phyloP scores from a whole-genome alignment of 2,888 invertebrate species.

The Folsomia candida region DNA sequence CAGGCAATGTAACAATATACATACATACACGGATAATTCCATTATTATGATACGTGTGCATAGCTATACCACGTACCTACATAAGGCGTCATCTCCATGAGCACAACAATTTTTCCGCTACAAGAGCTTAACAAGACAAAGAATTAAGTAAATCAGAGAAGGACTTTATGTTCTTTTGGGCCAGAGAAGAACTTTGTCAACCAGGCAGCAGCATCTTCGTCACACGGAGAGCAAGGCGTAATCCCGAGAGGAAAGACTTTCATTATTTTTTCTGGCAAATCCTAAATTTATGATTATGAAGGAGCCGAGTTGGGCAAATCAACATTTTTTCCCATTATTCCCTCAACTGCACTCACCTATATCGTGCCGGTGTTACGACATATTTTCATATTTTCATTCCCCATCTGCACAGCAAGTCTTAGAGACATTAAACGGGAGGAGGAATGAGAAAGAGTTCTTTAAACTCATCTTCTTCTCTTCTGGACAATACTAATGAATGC shows the following conservation, averaged over 20 bases:
- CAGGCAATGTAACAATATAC: neutral
- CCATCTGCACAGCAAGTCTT: neutral
- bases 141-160: neutral
- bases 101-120: neutral
- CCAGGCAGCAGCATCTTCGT: neutral
- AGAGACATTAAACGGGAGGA: neutral
- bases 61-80: no score
- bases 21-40: no score
- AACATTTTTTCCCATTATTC: neutral
- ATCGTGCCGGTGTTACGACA: no score
- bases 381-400: no score
- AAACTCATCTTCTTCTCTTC: slow-evolving; percentile 14
- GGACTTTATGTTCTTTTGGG: neutral
- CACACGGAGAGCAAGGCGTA: neutral
- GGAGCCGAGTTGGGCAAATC: neutral
- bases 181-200: slow-evolving; percentile 2
- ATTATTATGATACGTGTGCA: no score
- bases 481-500: slow-evolving; percentile 20
- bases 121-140: neutral
- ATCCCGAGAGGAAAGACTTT: slow-evolving; percentile 1
- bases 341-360: no score
- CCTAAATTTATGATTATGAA: slow-evolving; percentile 36
- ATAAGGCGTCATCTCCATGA: no score
- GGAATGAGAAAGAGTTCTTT: slow-evolving; percentile 3
- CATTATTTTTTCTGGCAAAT: slow-evolving; percentile 31